Conservation (phyloP, 2,888 invertebrate species). For the Acrobasis consociella region DNA sequence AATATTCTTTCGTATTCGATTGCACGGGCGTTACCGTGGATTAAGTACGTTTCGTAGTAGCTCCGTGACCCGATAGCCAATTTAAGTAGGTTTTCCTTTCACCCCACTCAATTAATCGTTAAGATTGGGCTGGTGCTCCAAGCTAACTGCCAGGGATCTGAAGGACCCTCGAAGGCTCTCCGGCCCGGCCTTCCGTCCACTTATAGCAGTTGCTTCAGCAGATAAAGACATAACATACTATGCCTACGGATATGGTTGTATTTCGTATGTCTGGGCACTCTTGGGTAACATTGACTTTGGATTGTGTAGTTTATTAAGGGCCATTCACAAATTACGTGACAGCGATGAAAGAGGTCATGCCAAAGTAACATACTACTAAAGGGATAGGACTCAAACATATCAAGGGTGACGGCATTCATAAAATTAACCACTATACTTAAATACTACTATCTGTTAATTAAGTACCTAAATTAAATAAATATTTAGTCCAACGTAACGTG, state of each 20-base stretch:
- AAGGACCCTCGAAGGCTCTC: constrained; percentile 43
- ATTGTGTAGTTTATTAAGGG: not conserved
- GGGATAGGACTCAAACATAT: too few relatives aligned
- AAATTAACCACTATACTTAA: too few relatives aligned
- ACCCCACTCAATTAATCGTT: constrained; percentile 65
- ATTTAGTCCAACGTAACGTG: too few relatives aligned
- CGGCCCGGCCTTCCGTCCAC: constrained; percentile 40
- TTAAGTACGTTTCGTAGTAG: constrained; percentile 4
- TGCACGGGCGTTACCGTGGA: not conserved
- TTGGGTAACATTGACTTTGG: not conserved
- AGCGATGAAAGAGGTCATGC: not conserved
- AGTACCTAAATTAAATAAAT: too few relatives aligned
- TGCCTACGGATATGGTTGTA: not conserved
- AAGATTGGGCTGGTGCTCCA: constrained; percentile 41
- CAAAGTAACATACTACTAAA: not conserved
- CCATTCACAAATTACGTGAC: not conserved
- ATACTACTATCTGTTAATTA: too few relatives aligned
- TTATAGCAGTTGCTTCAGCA: constrained; percentile 27
- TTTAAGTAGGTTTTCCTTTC: constrained; percentile 50
- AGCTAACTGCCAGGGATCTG: constrained; percentile 39
- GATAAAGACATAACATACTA: constrained; percentile 9
- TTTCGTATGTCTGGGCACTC: not conserved
- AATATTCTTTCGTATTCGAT: too few relatives aligned
- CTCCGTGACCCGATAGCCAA: constrained; percentile 43
- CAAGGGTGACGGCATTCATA: too few relatives aligned